Conservation (phyloP, 2,797 vertebrate genomes). For the Pseudotriccus pelzelni region DNA sequence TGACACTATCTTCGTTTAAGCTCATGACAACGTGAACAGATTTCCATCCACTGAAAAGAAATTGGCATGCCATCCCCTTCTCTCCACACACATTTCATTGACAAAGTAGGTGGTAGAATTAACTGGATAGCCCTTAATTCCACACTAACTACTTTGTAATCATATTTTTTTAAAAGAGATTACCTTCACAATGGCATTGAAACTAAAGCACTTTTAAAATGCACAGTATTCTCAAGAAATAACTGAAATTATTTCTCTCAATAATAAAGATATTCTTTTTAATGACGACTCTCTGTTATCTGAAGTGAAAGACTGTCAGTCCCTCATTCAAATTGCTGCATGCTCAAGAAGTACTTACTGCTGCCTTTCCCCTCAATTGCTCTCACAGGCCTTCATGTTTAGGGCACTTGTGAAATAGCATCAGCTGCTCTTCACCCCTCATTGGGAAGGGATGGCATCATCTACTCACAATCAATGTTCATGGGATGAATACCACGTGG, state of each 20-base stretch:
- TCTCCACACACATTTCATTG: background rate
- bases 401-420: background rate
- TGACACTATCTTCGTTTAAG: background rate
- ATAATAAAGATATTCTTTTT: background rate
- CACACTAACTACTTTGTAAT: background rate
- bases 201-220: background rate
- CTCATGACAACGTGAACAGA: fast-evolving
- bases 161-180: background rate
- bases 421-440: background rate
- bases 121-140: background rate
- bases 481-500: background rate
- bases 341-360: background rate
- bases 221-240: background rate
- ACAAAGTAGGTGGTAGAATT: background rate
- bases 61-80: background rate
- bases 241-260: background rate
- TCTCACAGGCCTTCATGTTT: fast-evolving
- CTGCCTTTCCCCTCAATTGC: background rate
- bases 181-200: background rate
- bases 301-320: background rate
- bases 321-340: background rate
- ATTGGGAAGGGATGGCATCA: background rate
- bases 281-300: background rate
- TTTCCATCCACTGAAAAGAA: background rate
- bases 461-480: background rate